These are phyloP conservation scores for Ciconia stormi DNA, from an alignment of 2,113 vertebrate genomes.

Conservation along the genomic window DNA sequence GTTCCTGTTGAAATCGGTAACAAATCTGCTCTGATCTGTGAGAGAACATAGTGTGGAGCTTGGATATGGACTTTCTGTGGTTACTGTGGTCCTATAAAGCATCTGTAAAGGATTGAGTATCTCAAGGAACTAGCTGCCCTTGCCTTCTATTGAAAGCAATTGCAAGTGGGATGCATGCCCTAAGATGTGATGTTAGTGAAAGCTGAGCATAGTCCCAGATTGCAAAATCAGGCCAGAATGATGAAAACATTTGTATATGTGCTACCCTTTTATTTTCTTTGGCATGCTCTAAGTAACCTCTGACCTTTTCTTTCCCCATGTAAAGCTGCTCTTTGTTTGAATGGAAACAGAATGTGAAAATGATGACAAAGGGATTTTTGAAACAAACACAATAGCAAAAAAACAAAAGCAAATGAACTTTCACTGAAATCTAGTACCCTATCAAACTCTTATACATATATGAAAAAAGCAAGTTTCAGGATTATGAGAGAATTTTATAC, in stretches of 20 bases:
- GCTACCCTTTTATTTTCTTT: slow-evolving; percentile 68
- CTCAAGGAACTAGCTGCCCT: slow-evolving; percentile 33
- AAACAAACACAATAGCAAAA: slow-evolving; percentile 37
- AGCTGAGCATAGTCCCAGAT: slow-evolving; percentile 55
- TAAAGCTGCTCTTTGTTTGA: slow-evolving; percentile 62
- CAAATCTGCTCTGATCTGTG: not conserved
- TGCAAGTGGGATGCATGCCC: slow-evolving; percentile 44
- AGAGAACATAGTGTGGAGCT: not conserved
- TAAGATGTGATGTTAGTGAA: slow-evolving; percentile 59
- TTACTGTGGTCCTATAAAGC: slow-evolving; percentile 17
- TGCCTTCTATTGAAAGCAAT: slow-evolving; percentile 46
- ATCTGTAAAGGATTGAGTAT: slow-evolving; percentile 6
- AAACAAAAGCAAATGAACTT: slow-evolving; percentile 49
- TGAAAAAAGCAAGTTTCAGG: not conserved
- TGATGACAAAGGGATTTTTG: slow-evolving; percentile 59
- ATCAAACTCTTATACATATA: not conserved
- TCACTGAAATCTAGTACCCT: slow-evolving; percentile 1
- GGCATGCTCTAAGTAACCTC: slow-evolving; percentile 42
- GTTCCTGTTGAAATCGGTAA: not conserved
- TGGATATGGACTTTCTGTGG: slow-evolving; percentile 16
- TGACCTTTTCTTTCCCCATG: slow-evolving; percentile 40
- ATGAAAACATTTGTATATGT: slow-evolving; percentile 69
- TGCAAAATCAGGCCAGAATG: slow-evolving; percentile 62
- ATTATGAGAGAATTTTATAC: not conserved
- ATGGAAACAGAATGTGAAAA: slow-evolving; percentile 57